A percentile compares a stretch with the other conserved stretches of the same genome.
Conservation (phyloP, 2,797 vertebrate genomes). For the Arnoldichthys spilopterus region DNA sequence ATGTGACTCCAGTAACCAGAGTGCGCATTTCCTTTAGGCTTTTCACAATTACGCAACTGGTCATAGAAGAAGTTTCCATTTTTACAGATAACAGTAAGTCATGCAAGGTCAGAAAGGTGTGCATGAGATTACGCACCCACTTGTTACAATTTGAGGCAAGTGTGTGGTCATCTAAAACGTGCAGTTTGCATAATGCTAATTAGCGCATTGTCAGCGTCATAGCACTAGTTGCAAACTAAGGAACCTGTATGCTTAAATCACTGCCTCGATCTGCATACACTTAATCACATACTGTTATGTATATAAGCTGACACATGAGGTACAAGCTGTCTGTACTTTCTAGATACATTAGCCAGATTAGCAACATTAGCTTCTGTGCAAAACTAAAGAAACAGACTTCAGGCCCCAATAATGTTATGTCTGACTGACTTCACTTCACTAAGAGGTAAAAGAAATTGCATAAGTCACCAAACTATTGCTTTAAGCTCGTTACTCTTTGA, state of each 20-base stretch:
- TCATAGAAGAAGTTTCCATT: neutral
- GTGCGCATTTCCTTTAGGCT: constrained; percentile 42
- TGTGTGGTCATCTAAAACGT: neutral
- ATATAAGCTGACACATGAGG: neutral
- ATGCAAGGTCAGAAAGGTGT: neutral
- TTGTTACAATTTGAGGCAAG: neutral
- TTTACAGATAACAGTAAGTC: neutral
- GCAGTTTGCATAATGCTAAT: neutral
- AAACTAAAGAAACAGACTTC: neutral
- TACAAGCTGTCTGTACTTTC: neutral
- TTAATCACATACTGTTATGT: neutral
- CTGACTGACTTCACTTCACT: neutral
- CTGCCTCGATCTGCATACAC: too few species aligned
- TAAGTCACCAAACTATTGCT: neutral
- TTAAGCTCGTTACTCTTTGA: neutral
- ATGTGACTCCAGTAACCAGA: constrained; percentile 31
- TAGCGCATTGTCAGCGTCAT: too few species aligned
- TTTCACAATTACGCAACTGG: constrained; percentile 1
- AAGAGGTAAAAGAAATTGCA: neutral
- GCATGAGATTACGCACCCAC: neutral
- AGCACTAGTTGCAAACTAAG: too few species aligned
- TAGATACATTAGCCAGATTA: neutral
- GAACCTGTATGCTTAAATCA: too few species aligned
- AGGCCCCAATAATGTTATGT: neutral
- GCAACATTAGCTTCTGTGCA: neutral